Percentiles rank a stretch among this genome's conserved stretches.
Conservation (phyloP, 2,797 vertebrate genomes). For the Sebastes steindachneri region DNA sequence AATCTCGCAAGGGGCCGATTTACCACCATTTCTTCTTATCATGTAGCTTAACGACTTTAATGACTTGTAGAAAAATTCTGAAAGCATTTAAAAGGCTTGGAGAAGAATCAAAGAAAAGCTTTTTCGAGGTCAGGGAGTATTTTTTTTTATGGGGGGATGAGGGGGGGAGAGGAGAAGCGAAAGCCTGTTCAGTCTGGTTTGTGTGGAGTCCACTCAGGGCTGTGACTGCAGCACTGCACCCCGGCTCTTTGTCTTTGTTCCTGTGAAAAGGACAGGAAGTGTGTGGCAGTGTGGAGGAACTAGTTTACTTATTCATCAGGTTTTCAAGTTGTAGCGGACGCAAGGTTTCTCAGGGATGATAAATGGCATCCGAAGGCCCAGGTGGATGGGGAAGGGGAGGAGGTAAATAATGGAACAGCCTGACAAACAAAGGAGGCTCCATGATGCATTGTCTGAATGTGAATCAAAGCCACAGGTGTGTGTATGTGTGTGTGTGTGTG, state of each 20-base stretch:
- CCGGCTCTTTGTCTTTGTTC: constrained; percentile 60
- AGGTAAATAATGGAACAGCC: constrained; percentile 80
- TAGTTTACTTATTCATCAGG: constrained; percentile 81
- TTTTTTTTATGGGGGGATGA: background rate
- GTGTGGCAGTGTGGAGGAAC: constrained; percentile 64
- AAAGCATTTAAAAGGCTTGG: constrained; percentile 44
- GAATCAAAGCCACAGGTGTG: constrained; percentile 77
- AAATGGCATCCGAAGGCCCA: constrained; percentile 71
- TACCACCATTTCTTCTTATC: constrained; percentile 56
- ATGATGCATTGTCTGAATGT: constrained; percentile 73
- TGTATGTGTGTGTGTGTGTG: background rate
- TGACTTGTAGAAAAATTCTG: constrained; percentile 52
- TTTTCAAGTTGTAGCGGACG: constrained; percentile 68
- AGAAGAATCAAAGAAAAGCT: constrained; percentile 43
- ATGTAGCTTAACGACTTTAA: constrained; percentile 66
- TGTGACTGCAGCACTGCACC: constrained; percentile 30
- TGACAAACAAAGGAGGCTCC: constrained; percentile 75
- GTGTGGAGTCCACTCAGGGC: constrained; percentile 39
- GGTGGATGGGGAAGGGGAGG: constrained; percentile 63
- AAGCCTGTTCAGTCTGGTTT: constrained; percentile 19
- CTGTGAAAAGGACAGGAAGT: constrained; percentile 68
- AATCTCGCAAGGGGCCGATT: constrained; percentile 45
- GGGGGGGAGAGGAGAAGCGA: background rate
- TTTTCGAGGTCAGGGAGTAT: constrained; percentile 46
- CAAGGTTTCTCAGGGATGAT: constrained; percentile 75